Evolutionary conservation across 2,888 invertebrate genomes (phyloP), one percentile per base, ranked within the genome.

Genomic region (Argyresthia albistria): DNA sequence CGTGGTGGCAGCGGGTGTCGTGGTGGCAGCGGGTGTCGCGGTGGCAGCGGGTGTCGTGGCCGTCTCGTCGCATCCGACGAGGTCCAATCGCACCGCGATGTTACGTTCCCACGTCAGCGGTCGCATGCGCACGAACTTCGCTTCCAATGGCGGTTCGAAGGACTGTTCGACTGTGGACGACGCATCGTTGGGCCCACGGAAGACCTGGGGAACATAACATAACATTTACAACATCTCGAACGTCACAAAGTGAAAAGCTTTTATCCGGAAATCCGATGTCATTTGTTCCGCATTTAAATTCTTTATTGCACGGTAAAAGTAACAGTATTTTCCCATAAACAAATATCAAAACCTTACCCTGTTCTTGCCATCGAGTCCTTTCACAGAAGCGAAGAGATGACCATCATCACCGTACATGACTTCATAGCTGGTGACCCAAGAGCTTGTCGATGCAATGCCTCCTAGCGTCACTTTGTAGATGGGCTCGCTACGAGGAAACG

Each of bases 341-440:
- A 39, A 3, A 39, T 8, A 39, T 39, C 39, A 39, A 3, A 39
- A n/a, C n/a, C 55, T 59, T 63, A 91, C 89, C 76, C 90, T 89
- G 1, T 91, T 90, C 51, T 76, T 70, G 0, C 84, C 86, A 50
- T 81, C 78, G 37, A 82, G 74, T 46, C 89, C 90, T 0, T 88
- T 73, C 9, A 93, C 80, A 48, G 90, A 89, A 35, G 90, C 90
- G 70, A 90, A 94, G 1, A 80, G 71, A 35, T 73, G 67, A 0
- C 91, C 92, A 66, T 94, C 92, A 10, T 89, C 89, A 16, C 94
- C 93, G 64, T 93, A 93, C 58, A 92, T 62, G 25, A 95, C 84
- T 64, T 91, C 90, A 65, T 93, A 96, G 62, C 93, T 92, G 14
- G 94, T 95, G 43, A 96, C 93, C 72, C 91, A 95, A 65, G 93